phyloP scores from a whole-genome alignment of 2,797 vertebrate species.

The Aulostomus chinensis region DNA sequence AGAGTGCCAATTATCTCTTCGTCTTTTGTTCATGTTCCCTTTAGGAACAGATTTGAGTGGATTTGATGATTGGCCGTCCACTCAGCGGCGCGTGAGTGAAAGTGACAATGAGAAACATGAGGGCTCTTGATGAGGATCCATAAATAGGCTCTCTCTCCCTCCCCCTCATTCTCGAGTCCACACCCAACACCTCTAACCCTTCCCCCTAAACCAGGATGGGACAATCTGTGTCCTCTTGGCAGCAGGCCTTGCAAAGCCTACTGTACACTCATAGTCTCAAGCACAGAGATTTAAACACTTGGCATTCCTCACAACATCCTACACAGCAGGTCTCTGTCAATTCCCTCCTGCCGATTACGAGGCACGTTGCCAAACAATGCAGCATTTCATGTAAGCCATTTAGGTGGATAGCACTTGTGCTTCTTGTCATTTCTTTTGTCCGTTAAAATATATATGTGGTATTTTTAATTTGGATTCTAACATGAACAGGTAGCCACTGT shows the following conservation, averaged over 20 bases:
- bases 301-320: conserved; percentile 41
- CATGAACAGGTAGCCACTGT: too few species aligned
- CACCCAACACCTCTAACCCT: conserved; percentile 30
- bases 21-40: conserved; percentile 38
- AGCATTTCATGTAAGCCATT: conserved; percentile 59
- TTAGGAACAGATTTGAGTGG: conserved; percentile 42
- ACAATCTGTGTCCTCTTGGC: conserved; percentile 68
- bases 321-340: conserved; percentile 50
- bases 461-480: too few species aligned
- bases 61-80: conserved; percentile 56
- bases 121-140: conserved; percentile 54
- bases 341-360: conserved; percentile 58
- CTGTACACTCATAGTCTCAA: conserved; percentile 21
- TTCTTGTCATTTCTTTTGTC: too few species aligned
- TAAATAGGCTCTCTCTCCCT: conserved; percentile 65
- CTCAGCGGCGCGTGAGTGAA: conserved; percentile 49
- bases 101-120: conserved; percentile 62
- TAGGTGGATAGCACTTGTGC: too few species aligned
- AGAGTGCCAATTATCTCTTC: conserved; percentile 38
- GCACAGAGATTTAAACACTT: conserved; percentile 17
- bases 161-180: conserved; percentile 31
- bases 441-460: not conserved
- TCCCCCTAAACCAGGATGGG: conserved; percentile 31
- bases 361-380: conserved; percentile 63
- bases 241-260: conserved; percentile 21